Evolutionary conservation across 2,797 vertebrate genomes (phyloP).

Genomic region (Lepidocolaptes lacrymiger): DNA sequence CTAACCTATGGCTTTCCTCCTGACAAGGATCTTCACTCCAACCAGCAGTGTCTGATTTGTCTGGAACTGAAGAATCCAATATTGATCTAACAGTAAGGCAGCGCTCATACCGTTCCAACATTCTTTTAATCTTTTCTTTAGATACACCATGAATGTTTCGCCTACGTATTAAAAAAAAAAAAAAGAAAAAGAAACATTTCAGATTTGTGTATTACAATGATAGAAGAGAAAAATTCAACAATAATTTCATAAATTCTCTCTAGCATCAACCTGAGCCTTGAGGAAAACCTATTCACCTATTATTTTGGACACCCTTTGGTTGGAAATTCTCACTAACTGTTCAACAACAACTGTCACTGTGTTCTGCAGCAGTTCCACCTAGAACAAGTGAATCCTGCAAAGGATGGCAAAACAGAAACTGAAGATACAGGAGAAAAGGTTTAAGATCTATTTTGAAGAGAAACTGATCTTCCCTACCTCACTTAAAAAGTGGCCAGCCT

Average conservation of each 20-base stretch:
- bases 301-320: neutral
- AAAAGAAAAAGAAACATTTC: neutral
- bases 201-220: neutral
- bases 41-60: slow-evolving; percentile 59
- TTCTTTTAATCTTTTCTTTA: slow-evolving; percentile 89
- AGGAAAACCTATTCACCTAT: neutral
- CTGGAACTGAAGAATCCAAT: slow-evolving; percentile 83
- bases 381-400: neutral
- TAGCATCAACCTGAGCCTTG: neutral
- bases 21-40: slow-evolving; percentile 55
- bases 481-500: neutral
- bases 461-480: neutral
- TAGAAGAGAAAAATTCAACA: neutral
- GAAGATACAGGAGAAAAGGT: neutral
- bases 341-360: neutral
- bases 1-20: slow-evolving; percentile 77
- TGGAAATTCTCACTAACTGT: neutral
- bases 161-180: slow-evolving; percentile 72
- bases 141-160: slow-evolving; percentile 88
- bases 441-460: neutral
- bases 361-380: neutral
- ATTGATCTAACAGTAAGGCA: slow-evolving; percentile 86
- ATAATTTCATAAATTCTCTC: neutral
- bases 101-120: slow-evolving; percentile 88
- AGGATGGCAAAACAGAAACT: neutral